Conservation (phyloP, 2,113 vertebrate species). For the Heliornis fulica region DNA sequence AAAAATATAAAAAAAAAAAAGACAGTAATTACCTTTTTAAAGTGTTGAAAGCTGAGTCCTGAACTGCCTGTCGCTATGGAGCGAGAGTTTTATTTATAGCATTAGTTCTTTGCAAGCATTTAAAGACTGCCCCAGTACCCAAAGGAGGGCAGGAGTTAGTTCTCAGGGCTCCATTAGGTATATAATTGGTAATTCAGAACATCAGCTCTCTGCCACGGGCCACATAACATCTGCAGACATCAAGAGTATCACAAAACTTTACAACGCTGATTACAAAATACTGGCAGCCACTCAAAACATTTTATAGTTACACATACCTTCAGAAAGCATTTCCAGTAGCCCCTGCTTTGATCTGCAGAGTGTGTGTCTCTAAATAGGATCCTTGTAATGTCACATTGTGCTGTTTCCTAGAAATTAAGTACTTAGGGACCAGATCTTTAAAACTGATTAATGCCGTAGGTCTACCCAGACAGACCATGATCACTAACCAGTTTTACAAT, state of each 20-base stretch:
- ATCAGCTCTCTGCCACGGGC: constrained; percentile 63
- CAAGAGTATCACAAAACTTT: constrained; percentile 74
- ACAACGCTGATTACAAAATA: constrained; percentile 74
- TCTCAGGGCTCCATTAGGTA: constrained; percentile 58
- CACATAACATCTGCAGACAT: constrained; percentile 75
- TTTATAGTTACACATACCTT: constrained; percentile 74
- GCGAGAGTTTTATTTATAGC: constrained; percentile 56
- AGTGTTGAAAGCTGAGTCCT: constrained; percentile 57
- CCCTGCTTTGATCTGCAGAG: constrained; percentile 69
- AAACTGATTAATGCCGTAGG: constrained; percentile 39
- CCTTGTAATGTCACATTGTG: constrained; percentile 67
- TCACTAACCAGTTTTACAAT: constrained; percentile 25
- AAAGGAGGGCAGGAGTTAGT: constrained; percentile 47
- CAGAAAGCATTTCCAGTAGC: constrained; percentile 71
- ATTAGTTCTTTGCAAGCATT: constrained; percentile 50
- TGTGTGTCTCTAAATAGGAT: constrained; percentile 73
- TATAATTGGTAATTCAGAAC: constrained; percentile 74
- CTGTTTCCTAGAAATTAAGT: constrained; percentile 68
- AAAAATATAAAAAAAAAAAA: constrained; percentile 68
- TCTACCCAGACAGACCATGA: not conserved
- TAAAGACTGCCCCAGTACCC: constrained; percentile 54
- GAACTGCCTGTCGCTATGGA: constrained; percentile 40
- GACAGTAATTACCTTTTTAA: constrained; percentile 67
- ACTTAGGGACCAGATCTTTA: constrained; percentile 56
- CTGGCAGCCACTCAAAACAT: constrained; percentile 71